phyloP scores from a whole-genome alignment of 2,888 invertebrate species.

The Panzeria rudis region DNA sequence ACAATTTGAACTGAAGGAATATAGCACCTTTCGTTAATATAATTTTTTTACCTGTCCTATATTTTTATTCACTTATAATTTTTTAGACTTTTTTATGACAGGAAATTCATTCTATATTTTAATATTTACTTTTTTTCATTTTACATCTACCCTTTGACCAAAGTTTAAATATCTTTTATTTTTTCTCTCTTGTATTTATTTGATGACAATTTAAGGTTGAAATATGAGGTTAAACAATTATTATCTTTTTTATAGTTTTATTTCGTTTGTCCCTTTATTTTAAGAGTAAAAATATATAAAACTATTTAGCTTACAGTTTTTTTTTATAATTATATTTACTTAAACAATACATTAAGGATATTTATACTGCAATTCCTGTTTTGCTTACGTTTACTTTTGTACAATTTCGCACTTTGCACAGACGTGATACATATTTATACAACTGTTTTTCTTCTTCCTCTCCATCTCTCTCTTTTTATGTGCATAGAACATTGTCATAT shows the following conservation, averaged over 20 bases:
- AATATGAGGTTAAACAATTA: slow-evolving; percentile 48
- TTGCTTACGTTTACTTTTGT: slow-evolving; percentile 48
- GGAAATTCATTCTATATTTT: not conserved
- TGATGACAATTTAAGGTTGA: slow-evolving; percentile 35
- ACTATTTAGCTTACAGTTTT: slow-evolving; percentile 32
- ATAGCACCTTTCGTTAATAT: not conserved
- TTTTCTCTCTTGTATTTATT: not conserved
- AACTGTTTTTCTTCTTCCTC: not conserved
- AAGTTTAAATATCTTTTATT: not conserved
- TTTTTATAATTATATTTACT: slow-evolving; percentile 62
- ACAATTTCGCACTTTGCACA: slow-evolving; percentile 55
- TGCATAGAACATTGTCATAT: slow-evolving; percentile 57
- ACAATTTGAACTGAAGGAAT: not conserved
- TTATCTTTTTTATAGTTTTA: slow-evolving; percentile 14
- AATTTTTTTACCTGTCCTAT: slow-evolving; percentile 11
- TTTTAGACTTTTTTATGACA: not conserved
- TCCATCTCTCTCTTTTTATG: not conserved
- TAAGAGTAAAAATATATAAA: slow-evolving; percentile 3
- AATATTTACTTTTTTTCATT: slow-evolving; percentile 2
- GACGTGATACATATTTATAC: slow-evolving; percentile 11
- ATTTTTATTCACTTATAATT: not conserved
- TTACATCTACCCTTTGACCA: not conserved
- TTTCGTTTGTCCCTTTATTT: slow-evolving; percentile 1
- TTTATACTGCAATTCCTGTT: slow-evolving; percentile 68
- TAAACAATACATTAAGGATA: slow-evolving; percentile 66